These are phyloP conservation scores for Squalus acanthias DNA, from an alignment of 2,797 vertebrate species.

Conservation along the genomic window DNA sequence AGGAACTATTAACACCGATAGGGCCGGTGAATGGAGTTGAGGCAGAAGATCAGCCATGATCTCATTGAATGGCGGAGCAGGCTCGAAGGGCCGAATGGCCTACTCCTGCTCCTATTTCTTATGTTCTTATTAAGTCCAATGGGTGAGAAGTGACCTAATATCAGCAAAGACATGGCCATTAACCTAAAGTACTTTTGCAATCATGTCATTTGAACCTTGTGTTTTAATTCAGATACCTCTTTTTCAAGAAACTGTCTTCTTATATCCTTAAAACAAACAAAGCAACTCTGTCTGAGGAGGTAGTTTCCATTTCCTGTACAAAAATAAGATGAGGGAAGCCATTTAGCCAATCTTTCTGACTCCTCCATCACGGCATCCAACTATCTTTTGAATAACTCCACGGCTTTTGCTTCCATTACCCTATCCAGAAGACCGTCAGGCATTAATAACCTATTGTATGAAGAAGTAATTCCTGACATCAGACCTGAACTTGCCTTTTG, in stretches of 20 bases:
- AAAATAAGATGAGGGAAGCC: background rate
- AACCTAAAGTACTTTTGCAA: background rate
- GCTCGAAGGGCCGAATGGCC: too few relatives aligned
- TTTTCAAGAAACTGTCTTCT: background rate
- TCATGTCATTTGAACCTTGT: background rate
- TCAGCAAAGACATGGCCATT: background rate
- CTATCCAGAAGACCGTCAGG: too few relatives aligned
- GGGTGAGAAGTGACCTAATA: background rate
- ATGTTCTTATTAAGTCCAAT: too few relatives aligned
- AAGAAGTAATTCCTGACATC: too few relatives aligned
- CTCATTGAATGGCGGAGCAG: too few relatives aligned
- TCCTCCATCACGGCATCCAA: background rate
- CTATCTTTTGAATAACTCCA: background rate
- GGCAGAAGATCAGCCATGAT: too few relatives aligned
- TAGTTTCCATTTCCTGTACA: background rate
- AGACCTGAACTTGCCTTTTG: too few relatives aligned
- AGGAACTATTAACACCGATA: background rate
- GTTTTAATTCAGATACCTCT: background rate
- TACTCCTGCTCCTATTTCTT: too few relatives aligned
- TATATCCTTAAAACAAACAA: background rate
- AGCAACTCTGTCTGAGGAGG: background rate
- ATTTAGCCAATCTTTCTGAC: background rate
- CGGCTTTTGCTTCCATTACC: too few relatives aligned
- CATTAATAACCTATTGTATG: too few relatives aligned
- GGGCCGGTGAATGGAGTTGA: too few relatives aligned